These are phyloP conservation scores for Tanypteryx hageni DNA, from an alignment of 2,888 invertebrate species.

Conservation along the genomic window DNA sequence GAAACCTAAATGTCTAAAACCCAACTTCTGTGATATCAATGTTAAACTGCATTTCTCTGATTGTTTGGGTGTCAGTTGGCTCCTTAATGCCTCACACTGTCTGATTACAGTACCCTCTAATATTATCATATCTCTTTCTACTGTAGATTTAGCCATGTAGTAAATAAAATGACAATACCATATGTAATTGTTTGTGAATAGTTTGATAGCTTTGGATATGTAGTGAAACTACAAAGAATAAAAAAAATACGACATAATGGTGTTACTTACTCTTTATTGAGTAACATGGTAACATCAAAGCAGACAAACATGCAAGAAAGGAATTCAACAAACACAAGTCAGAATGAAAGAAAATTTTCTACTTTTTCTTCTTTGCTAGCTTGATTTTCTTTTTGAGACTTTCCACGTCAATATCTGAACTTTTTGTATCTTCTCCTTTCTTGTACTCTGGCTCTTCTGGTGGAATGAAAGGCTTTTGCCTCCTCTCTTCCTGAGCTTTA, in stretches of 20 bases:
- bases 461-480: slow-evolving; percentile 89
- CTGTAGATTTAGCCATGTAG: slow-evolving; percentile 51
- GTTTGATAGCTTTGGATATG: slow-evolving; percentile 62
- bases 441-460: slow-evolving; percentile 80
- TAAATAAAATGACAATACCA: slow-evolving; percentile 61
- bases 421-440: slow-evolving; percentile 70
- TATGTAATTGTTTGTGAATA: slow-evolving; percentile 59
- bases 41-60: slow-evolving; percentile 24
- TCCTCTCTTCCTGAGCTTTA: slow-evolving; percentile 84
- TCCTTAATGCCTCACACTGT: slow-evolving; percentile 43
- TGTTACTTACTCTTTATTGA: slow-evolving; percentile 52
- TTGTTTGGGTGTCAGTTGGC: slow-evolving; percentile 34
- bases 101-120: slow-evolving; percentile 50
- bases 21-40: slow-evolving; percentile 44
- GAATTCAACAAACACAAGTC: not conserved
- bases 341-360: not conserved
- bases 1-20: not conserved
- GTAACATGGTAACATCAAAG: not conserved
- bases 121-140: slow-evolving; percentile 62
- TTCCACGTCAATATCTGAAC: slow-evolving; percentile 80
- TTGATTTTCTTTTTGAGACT: slow-evolving; percentile 87
- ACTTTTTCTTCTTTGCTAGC: slow-evolving; percentile 75
- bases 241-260: slow-evolving; percentile 43
- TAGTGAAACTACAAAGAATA: slow-evolving; percentile 46
- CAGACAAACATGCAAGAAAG: not conserved